Evolutionary conservation across 2,888 invertebrate species (phyloP).

Genomic region (Drosophila kokeensis): DNA sequence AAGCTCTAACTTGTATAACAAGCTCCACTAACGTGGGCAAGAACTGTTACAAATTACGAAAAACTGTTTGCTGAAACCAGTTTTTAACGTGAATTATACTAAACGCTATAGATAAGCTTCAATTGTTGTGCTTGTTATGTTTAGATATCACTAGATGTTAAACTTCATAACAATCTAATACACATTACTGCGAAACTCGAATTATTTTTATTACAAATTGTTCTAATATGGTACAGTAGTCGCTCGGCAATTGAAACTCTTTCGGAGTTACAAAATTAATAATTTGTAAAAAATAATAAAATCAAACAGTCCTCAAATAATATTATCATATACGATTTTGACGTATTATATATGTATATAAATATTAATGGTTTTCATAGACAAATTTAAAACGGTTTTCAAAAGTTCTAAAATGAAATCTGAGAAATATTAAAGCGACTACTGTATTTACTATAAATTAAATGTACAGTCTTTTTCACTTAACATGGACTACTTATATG

Average conservation of each 20-base stretch:
- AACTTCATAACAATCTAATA: neutral
- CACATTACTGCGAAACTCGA: neutral
- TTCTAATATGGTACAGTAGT: neutral
- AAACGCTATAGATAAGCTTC: neutral
- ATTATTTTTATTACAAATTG: neutral
- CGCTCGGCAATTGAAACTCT: neutral
- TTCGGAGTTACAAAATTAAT: neutral
- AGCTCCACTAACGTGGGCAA: neutral
- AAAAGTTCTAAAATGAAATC: neutral
- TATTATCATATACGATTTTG: too few relatives aligned
- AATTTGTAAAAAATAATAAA: neutral
- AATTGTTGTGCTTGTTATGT: conserved; percentile 12
- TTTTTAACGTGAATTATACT: conserved; percentile 4
- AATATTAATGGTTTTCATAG: too few relatives aligned
- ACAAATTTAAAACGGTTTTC: neutral
- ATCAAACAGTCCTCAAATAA: neutral
- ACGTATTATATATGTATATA: too few relatives aligned
- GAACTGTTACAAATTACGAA: neutral
- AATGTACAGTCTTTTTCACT: neutral
- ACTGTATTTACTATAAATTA: neutral
- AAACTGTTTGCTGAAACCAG: conserved; percentile 4
- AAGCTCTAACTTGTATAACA: conserved; percentile 2
- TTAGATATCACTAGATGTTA: conserved; percentile 1
- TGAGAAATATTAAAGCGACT: neutral
- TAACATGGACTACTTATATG: neutral